Percentiles rank a stretch among this genome's conserved stretches.
Conservation (phyloP, 64 coral and sea anemone species). For the Acropora tenuis region DNA sequence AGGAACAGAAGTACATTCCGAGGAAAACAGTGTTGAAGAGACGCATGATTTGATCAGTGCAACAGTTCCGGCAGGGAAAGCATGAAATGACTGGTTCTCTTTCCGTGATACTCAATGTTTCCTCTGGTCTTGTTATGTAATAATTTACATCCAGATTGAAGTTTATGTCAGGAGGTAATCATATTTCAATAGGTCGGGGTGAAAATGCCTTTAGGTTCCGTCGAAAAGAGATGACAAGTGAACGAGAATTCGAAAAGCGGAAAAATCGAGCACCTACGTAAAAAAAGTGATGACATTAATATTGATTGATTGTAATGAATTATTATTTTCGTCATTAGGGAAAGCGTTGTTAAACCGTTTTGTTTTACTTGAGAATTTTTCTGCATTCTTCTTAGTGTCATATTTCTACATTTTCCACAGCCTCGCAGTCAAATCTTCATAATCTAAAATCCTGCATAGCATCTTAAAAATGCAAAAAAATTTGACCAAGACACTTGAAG, state of each 20-base stretch:
- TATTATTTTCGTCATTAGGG: background rate
- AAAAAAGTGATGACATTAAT: background rate
- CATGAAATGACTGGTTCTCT: background rate
- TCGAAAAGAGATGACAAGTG: background rate
- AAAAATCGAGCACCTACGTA: too few species aligned
- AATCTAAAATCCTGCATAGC: background rate
- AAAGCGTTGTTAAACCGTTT: background rate
- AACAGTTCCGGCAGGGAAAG: background rate
- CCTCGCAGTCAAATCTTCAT: background rate
- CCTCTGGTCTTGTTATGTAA: background rate
- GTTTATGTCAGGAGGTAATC: background rate
- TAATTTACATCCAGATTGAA: background rate
- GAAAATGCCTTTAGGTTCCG: background rate
- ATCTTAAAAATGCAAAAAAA: background rate
- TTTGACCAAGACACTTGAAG: background rate
- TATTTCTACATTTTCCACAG: background rate
- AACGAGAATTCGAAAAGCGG: too few species aligned
- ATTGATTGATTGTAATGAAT: background rate
- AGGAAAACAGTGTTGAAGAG: background rate
- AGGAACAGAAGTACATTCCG: background rate
- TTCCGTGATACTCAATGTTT: background rate
- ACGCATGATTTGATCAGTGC: background rate
- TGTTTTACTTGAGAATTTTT: background rate
- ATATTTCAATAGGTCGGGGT: constrained; percentile 6
- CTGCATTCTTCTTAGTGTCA: background rate